Evolutionary conservation across 2,797 vertebrate species (phyloP).

Genomic region (Hemibagrus guttatus): DNA sequence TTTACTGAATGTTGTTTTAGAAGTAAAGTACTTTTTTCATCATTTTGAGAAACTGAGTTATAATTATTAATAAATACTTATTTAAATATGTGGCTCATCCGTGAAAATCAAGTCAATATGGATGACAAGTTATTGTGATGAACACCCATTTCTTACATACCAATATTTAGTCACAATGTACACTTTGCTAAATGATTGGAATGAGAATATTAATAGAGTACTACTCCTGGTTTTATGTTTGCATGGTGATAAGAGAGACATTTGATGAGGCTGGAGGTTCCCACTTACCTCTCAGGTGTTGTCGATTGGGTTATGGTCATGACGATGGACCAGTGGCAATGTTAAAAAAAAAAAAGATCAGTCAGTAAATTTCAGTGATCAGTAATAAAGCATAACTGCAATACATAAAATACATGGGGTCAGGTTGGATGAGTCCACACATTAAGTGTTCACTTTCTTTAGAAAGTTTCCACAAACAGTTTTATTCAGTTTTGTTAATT

Average conservation of each 20-base stretch:
- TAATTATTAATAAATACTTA: no score
- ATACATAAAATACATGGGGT: neutral
- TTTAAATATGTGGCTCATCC: neutral
- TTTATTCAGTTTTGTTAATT: neutral
- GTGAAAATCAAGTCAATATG: neutral
- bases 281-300: conserved; percentile 15
- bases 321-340: conserved; percentile 16
- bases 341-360: conserved; percentile 17
- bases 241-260: neutral
- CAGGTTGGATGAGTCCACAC: neutral
- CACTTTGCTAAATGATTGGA: neutral
- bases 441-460: neutral
- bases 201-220: neutral
- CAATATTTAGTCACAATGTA: no score
- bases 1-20: no score
- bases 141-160: neutral
- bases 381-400: conserved; percentile 9
- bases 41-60: no score
- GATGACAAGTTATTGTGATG: no score
- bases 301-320: neutral
- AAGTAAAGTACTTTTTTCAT: no score
- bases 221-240: neutral
- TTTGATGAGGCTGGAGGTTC: neutral
- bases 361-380: neutral
- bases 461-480: neutral